These are phyloP conservation scores for Brachionus manjavacas DNA, from an alignment of 1,140 invertebrate genomes.

Conservation along the genomic window DNA sequence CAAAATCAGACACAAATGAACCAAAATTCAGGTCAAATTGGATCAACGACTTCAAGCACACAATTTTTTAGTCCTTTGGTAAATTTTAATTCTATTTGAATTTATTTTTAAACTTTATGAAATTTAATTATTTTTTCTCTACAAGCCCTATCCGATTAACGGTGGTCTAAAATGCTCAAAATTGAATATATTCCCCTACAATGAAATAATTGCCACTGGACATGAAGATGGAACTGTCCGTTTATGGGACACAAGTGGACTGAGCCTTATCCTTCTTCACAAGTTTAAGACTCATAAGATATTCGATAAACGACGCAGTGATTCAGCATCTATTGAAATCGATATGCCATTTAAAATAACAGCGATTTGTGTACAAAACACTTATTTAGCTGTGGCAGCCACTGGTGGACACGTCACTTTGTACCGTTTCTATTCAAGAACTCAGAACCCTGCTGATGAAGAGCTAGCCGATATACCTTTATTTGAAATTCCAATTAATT, in stretches of 20 bases:
- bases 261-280: not conserved
- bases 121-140: not conserved
- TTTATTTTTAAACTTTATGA: not conserved
- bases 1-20: not conserved
- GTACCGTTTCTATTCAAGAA: slow-evolving; percentile 15
- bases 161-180: slow-evolving; percentile 37
- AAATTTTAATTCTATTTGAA: not conserved
- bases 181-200: slow-evolving; percentile 12
- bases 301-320: slow-evolving; percentile 37
- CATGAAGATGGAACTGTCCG: slow-evolving; percentile 28
- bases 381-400: slow-evolving; percentile 32
- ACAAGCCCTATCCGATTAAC: slow-evolving; percentile 21
- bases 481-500: slow-evolving; percentile 38
- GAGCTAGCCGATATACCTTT: slow-evolving; percentile 30
- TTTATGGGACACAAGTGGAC: slow-evolving; percentile 23
- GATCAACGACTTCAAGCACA: not conserved
- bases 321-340: slow-evolving; percentile 8
- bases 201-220: slow-evolving; percentile 29
- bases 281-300: slow-evolving; percentile 40
- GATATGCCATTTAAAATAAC: slow-evolving; percentile 41
- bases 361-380: slow-evolving; percentile 3
- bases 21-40: not conserved
- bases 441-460: slow-evolving; percentile 2
- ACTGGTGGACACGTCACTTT: slow-evolving; percentile 37
- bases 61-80: slow-evolving; percentile 19